A percentile compares a stretch with the other conserved stretches of the same genome.
phyloP scores from a whole-genome alignment of 1,140 invertebrate genomes.

The Drosophila baimaii region DNA sequence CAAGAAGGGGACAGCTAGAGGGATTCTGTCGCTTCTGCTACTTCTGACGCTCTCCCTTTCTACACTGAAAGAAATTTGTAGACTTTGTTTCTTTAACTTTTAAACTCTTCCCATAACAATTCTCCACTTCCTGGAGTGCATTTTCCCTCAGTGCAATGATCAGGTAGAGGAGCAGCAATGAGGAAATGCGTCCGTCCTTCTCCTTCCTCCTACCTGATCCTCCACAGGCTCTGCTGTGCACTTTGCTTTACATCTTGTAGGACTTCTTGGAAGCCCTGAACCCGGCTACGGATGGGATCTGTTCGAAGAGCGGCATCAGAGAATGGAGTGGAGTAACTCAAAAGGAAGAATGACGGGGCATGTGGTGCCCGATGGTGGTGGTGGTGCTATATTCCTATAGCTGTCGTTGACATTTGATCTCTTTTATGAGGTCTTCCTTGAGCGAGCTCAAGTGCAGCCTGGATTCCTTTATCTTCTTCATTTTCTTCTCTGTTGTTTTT shows the following conservation, averaged over 20 bases:
- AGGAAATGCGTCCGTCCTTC: slow-evolving; percentile 67
- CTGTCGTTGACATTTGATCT: slow-evolving; percentile 78
- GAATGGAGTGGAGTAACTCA: slow-evolving; percentile 40
- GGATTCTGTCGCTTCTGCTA: slow-evolving; percentile 15
- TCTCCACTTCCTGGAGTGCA: not conserved
- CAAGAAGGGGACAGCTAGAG: slow-evolving; percentile 24
- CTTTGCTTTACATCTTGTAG: slow-evolving; percentile 80
- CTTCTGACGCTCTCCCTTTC: slow-evolving; percentile 36
- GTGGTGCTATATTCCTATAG: slow-evolving; percentile 18
- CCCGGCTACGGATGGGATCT: slow-evolving; percentile 21
- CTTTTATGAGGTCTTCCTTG: slow-evolving; percentile 76
- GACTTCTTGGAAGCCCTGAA: slow-evolving; percentile 76
- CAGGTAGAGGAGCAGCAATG: slow-evolving; percentile 61
- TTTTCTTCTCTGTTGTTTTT: slow-evolving; percentile 2
- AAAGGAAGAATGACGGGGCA: slow-evolving; percentile 51
- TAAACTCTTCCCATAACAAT: not conserved
- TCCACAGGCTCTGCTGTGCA: slow-evolving; percentile 56
- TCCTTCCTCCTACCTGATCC: slow-evolving; percentile 28
- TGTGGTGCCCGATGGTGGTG: slow-evolving; percentile 42
- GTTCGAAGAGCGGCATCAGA: slow-evolving; percentile 21
- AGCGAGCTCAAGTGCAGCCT: slow-evolving; percentile 45
- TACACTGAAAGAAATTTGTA: slow-evolving; percentile 12
- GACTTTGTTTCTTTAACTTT: too few relatives aligned
- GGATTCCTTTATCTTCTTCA: slow-evolving; percentile 34
- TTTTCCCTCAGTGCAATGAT: slow-evolving; percentile 36